Evolutionary conservation across 2,113 vertebrate genomes (phyloP), one percentile per base, ranked within the genome.

Genomic region (Catharus fuscescens): DNA sequence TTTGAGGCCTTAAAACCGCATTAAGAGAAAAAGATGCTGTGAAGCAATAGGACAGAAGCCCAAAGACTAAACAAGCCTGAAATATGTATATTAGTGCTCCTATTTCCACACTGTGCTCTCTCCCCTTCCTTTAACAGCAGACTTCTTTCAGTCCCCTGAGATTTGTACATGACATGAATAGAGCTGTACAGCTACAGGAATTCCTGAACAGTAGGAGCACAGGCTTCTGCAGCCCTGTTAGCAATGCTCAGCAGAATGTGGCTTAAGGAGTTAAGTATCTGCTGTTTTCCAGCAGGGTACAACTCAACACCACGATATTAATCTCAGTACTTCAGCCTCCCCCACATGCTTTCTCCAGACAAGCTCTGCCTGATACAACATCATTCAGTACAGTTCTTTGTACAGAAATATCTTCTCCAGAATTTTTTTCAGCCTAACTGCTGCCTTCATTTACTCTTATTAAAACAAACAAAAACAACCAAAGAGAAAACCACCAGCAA

Each of bases 191-290:
- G 31, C 44, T 40, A 23, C 2, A 82, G 40, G 26, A 65, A 45
- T 5, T 67, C 8, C 18, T 60, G 69, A 66, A 56, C 3, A 90
- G 23, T 11, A 14, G 0, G 1, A 54, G 13, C 5, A 45, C 14
- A 45, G 64, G 38, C 25, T 83, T 60, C 72, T 66, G 10, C 56
- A 94, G 65, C 23, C 18, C 47, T 2, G 0, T 26, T 11, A 66
- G 23, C 10, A 59, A 34, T 8, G 14, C 24, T 32, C 57, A 87
- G 61, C 32, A 89, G 18, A 34, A 52, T 9, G 14, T 8, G 13
- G n/a, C 13, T 76, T 44, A 69, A 78, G 20, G 11, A 42, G 66
- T 84, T n/a, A 66, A 45, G 14, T 40, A 59, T 80, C 44, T 72
- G 21, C 61, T 79, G 44, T 40, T 66, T 72, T 76, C 65, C 25